Evolutionary conservation across 2,797 vertebrate species (phyloP), one percentile per base, ranked within the genome.

Genomic region (Lepidocolaptes lacrymiger): DNA sequence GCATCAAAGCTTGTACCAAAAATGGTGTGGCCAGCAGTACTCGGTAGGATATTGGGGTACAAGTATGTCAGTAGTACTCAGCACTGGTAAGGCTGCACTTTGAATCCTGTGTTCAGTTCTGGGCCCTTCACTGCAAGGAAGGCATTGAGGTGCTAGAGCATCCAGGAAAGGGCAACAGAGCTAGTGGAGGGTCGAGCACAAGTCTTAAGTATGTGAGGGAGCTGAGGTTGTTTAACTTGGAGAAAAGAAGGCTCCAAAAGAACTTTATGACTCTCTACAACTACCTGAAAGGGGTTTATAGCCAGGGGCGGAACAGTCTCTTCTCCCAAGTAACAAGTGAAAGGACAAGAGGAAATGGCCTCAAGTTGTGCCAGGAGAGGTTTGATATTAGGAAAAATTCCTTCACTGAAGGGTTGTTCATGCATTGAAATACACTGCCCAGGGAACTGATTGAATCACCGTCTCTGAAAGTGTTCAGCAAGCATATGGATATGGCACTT

Each of bases 251-350:
- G 28, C 37, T 66, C 28, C n/a, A 41, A 20, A 8, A 32, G 36
- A 55, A 55, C 24, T 3, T 63, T n/a, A 13, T 23, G 15, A 5
- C 56, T 63, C 10, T 46, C 30, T 55, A 27, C 21, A 1, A 0
- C 14, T 54, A 18, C 34, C 14, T 24, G 24, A 52, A 73, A 51
- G 30, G 21, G 52, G n/a, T 8, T 9, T 37, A 23, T 88, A 10
- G 24, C 1, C 0, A 15, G 14, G 34, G n/a, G 17, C 21, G 17
- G 9, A 1, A 48, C 2, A 1, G 24, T 52, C 11, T 51, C 9
- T 58, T 58, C 44, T 66, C 39, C 30, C 9, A 30, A 5, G 23
- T 58, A n/a, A 37, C 51, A 63, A 72, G 22, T 19, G 15, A 85
- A 34, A 62, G 51, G 41, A 39, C 26, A 55, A 52, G n/a, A 73